Conservation (phyloP, 2,888 invertebrate species). For the Archips xylosteana region DNA sequence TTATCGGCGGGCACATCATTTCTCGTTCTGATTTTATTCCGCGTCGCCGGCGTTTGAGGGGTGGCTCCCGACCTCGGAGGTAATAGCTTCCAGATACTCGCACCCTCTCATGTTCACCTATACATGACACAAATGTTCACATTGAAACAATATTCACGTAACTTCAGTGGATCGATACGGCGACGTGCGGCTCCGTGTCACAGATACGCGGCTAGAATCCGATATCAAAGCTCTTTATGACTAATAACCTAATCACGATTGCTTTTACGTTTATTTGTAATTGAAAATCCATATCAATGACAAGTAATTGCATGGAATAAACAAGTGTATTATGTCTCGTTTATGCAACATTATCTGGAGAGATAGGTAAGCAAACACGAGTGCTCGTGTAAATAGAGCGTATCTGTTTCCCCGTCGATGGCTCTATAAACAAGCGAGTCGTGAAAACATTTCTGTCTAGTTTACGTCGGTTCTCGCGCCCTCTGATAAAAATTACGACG, state of each 20-base stretch:
- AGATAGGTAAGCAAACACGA: conserved; percentile 76
- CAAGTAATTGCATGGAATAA: conserved; percentile 63
- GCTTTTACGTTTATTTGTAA: conserved; percentile 59
- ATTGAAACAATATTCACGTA: conserved; percentile 78
- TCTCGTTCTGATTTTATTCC: conserved; percentile 79
- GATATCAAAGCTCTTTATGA: conserved; percentile 56
- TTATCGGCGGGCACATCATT: conserved; percentile 76
- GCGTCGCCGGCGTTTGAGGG: conserved; percentile 62
- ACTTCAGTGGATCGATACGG: conserved; percentile 65
- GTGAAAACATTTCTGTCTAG: conserved; percentile 82
- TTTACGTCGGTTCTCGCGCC: conserved; percentile 73
- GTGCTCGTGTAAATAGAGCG: conserved; percentile 75
- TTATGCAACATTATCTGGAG: conserved; percentile 79
- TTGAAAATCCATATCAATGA: conserved; percentile 64
- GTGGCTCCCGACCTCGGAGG: conserved; percentile 60
- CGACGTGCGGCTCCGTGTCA: conserved; percentile 64
- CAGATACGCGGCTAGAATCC: conserved; percentile 63
- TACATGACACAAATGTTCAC: conserved; percentile 70
- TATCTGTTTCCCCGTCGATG: conserved; percentile 81
- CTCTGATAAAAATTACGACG: conserved; percentile 81
- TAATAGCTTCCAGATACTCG: conserved; percentile 75
- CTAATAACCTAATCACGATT: conserved; percentile 48
- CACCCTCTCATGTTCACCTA: conserved; percentile 66
- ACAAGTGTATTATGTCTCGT: conserved; percentile 62
- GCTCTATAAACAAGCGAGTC: conserved; percentile 82